Evolutionary conservation across 37 sponge, comb jelly and placozoan genomes (phyloP).

Genomic region (Halichondria panicea): DNA sequence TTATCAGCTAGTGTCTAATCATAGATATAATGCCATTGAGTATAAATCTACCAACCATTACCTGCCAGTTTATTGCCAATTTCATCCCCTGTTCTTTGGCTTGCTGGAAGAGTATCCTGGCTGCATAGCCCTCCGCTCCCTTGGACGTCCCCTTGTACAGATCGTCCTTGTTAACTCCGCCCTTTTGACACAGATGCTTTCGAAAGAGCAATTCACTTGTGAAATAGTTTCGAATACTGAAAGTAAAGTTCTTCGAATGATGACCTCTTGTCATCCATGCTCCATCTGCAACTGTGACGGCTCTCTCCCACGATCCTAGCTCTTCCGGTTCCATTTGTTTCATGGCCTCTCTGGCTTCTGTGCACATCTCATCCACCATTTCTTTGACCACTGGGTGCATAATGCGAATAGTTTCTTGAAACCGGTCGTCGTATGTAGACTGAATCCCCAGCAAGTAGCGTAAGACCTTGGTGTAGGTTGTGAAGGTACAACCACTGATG

Average conservation of each 20-base stretch:
- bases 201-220: too few relatives aligned
- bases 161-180: slow-evolving; percentile 8
- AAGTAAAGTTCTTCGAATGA: slow-evolving; percentile 15
- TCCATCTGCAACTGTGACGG: too few relatives aligned
- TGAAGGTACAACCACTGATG: neutral
- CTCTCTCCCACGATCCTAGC: slow-evolving; percentile 40
- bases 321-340: neutral
- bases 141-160: slow-evolving; percentile 41
- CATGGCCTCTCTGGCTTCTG: slow-evolving; percentile 26
- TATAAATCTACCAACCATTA: too few relatives aligned
- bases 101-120: neutral
- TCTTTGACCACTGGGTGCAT: slow-evolving; percentile 17
- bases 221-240: slow-evolving; percentile 16
- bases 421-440: neutral
- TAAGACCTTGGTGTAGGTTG: neutral
- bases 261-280: slow-evolving; percentile 16
- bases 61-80: slow-evolving; percentile 35
- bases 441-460: slow-evolving; percentile 11
- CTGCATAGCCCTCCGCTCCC: slow-evolving; percentile 41
- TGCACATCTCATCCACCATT: slow-evolving; percentile 34
- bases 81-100: slow-evolving; percentile 47
- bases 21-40: too few relatives aligned
- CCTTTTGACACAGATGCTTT: slow-evolving; percentile 51
- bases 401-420: neutral
- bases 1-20: too few relatives aligned